Evolutionary conservation across 2,888 invertebrate genomes (phyloP).

Genomic region (Watsonalla cultraria): DNA sequence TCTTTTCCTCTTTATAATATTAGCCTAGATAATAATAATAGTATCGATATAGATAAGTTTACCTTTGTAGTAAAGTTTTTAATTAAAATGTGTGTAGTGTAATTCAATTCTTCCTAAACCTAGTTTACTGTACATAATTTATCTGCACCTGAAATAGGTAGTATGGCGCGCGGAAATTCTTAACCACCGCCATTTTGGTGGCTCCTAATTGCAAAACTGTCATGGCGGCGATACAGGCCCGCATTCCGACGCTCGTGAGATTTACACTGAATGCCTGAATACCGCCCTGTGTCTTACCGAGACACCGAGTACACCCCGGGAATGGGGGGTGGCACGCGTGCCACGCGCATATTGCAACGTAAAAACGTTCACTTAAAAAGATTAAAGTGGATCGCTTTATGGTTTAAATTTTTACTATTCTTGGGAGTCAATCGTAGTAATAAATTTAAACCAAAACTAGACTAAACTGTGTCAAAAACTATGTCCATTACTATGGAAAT

Average conservation of each 20-base stretch:
- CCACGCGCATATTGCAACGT: background rate
- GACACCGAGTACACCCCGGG: slow-evolving; percentile 5
- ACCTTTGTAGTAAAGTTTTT: no score
- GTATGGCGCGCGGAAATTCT: slow-evolving; percentile 25
- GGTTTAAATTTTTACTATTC: no score
- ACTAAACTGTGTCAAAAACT: no score
- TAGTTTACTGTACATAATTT: slow-evolving; percentile 22
- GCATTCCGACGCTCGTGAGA: slow-evolving; percentile 43
- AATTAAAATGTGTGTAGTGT: no score
- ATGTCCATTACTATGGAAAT: no score
- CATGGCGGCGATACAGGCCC: slow-evolving; percentile 41
- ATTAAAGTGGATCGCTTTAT: no score
- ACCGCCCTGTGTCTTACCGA: slow-evolving; percentile 37
- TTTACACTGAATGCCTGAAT: slow-evolving; percentile 46
- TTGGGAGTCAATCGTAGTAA: no score
- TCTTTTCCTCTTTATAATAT: no score
- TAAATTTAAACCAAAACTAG: no score
- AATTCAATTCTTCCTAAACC: slow-evolving; percentile 5
- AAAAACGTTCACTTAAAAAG: background rate
- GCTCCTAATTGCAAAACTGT: slow-evolving; percentile 51
- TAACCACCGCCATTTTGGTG: slow-evolving; percentile 41
- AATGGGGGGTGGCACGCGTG: slow-evolving; percentile 6
- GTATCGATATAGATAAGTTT: no score
- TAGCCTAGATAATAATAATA: no score
- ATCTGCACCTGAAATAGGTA: slow-evolving; percentile 12